Conservation (phyloP, 2,113 vertebrate species). For the Cygnus buccinator region DNA sequence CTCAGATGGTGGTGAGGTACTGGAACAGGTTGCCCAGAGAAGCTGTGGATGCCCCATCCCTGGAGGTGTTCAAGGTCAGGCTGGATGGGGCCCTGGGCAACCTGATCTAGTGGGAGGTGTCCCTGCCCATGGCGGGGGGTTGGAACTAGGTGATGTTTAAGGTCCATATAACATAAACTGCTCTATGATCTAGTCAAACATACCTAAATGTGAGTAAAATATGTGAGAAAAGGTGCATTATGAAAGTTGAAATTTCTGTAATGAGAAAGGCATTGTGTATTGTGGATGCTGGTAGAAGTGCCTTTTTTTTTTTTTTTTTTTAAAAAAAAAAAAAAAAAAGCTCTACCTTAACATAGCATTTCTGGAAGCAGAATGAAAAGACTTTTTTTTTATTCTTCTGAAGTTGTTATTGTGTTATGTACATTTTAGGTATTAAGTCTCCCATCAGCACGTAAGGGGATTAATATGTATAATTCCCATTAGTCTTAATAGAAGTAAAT, state of each 20-base stretch:
- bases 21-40: no score
- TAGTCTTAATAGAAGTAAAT: slow-evolving; percentile 50
- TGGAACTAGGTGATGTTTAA: no score
- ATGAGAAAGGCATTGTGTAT: not conserved
- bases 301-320: not conserved
- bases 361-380: not conserved
- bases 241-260: not conserved
- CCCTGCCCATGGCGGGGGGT: no score
- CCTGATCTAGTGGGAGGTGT: no score
- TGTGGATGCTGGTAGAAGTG: not conserved
- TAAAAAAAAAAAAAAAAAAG: not conserved
- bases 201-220: not conserved
- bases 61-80: no score
- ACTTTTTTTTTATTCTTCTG: not conserved
- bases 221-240: not conserved
- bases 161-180: no score
- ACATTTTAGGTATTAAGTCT: not conserved
- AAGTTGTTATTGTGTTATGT: not conserved
- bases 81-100: no score
- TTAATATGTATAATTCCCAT: slow-evolving; percentile 44
- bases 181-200: not conserved
- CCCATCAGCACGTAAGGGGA: slow-evolving; percentile 7
- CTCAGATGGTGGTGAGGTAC: no score
- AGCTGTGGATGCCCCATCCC: no score
- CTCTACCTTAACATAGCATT: not conserved